phyloP scores from a whole-genome alignment of 2,113 vertebrate species.

The Mirza zaza region DNA sequence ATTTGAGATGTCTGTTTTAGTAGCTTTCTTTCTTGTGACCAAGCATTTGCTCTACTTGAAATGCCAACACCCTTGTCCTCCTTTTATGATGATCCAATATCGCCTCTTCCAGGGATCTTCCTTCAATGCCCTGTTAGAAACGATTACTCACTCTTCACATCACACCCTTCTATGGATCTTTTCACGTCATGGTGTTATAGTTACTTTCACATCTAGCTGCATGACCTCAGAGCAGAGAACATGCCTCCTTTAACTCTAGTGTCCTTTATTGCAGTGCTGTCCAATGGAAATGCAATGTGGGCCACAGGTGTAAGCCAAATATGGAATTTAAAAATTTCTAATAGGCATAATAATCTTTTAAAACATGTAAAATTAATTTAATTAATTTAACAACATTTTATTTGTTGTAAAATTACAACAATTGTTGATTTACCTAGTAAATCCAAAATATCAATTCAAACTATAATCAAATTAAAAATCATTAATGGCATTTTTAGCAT shows the following conservation, averaged over 20 bases:
- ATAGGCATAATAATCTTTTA: neutral
- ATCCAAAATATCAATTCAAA: neutral
- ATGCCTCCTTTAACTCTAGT: neutral
- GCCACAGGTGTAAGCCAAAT: neutral
- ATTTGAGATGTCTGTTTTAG: neutral
- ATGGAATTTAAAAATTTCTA: neutral
- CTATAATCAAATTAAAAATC: neutral
- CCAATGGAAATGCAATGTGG: neutral
- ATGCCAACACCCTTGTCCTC: neutral
- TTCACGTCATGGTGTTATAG: no score
- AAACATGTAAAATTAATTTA: neutral
- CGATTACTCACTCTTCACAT: neutral
- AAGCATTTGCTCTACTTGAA: neutral
- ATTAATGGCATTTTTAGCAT: neutral
- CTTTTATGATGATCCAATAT: neutral
- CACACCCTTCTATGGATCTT: neutral
- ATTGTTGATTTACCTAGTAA: neutral
- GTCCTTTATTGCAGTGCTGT: neutral
- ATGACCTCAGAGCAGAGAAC: neutral
- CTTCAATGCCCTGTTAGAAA: neutral
- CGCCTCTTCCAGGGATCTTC: neutral
- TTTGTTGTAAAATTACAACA: no score
- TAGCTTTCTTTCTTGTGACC: neutral
- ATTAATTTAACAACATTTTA: neutral
- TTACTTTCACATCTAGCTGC: neutral